A percentile compares a stretch with the other conserved stretches of the same genome.
Evolutionary conservation across 2,888 invertebrate species (phyloP).

Genomic region (Macropis europaea): DNA sequence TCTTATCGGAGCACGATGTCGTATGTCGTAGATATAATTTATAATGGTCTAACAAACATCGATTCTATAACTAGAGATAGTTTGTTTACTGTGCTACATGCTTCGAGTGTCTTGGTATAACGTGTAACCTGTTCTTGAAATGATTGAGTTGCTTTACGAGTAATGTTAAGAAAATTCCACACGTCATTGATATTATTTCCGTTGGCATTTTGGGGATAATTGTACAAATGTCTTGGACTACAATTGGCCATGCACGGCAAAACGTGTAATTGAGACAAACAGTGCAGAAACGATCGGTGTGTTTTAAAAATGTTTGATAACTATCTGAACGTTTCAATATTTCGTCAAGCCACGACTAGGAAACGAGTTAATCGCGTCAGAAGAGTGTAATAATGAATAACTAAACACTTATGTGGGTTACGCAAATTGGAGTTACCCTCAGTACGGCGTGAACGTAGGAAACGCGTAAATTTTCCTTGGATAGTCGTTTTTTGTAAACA

Average conservation of each 20-base stretch:
- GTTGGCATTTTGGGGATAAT: no score
- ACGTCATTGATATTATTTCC: no score
- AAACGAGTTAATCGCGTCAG: conserved; percentile 14
- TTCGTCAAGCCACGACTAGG: not conserved
- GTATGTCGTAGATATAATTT: conserved; percentile 32
- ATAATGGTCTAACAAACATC: conserved; percentile 32
- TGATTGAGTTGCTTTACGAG: no score
- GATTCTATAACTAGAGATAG: conserved; percentile 15
- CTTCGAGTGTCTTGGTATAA: not conserved
- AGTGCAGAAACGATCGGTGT: no score
- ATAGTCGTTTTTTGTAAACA: not conserved
- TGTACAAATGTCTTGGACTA: no score
- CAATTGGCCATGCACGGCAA: no score
- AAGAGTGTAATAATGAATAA: conserved; percentile 51
- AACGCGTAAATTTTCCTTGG: conserved; percentile 1
- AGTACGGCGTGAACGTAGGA: conserved; percentile 31
- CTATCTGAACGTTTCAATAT: not conserved
- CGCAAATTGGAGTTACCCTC: conserved; percentile 63
- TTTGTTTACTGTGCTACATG: conserved; percentile 1
- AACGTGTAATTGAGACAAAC: no score
- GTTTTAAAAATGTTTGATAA: not conserved
- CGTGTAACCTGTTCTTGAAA: no score
- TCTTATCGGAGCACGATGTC: conserved; percentile 43
- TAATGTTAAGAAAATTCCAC: no score
- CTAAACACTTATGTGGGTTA: conserved; percentile 68